These are phyloP conservation scores for Phoenicopterus ruber DNA, from an alignment of 2,113 vertebrate species.

Conservation along the genomic window DNA sequence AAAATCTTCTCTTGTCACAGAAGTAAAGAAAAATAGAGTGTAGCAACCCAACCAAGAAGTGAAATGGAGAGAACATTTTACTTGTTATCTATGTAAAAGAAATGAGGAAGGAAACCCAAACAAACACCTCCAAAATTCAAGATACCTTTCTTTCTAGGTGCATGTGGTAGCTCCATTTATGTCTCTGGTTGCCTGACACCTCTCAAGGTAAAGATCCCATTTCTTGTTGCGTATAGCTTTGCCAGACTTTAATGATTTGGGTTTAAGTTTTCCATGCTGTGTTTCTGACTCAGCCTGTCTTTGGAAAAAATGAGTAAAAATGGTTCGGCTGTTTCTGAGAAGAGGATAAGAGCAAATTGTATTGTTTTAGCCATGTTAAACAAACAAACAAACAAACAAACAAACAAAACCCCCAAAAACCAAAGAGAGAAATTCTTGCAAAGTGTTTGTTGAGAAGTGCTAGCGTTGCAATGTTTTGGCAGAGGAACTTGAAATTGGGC, in stretches of 20 bases:
- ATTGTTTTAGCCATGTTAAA: neutral
- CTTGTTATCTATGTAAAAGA: neutral
- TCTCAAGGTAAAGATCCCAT: neutral
- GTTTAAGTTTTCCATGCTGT: neutral
- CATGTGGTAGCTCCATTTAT: neutral
- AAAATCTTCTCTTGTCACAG: neutral
- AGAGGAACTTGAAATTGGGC: constrained; percentile 9
- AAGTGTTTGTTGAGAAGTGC: neutral
- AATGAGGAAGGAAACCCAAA: neutral
- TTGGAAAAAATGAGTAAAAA: neutral
- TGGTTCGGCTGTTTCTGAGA: neutral
- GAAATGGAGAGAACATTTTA: neutral
- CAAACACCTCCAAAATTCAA: neutral
- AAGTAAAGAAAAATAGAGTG: neutral
- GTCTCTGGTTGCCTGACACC: neutral
- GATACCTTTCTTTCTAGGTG: neutral
- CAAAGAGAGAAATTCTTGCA: neutral
- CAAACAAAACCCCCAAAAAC: neutral
- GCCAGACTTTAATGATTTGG: neutral
- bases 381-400: neutral
- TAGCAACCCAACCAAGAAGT: neutral
- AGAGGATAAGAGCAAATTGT: neutral
- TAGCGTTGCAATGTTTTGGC: neutral
- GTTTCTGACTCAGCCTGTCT: neutral
- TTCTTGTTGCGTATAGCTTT: neutral